These are phyloP conservation scores for Drosophila gunungcola DNA, from an alignment of 1,140 invertebrate species.

Conservation along the genomic window DNA sequence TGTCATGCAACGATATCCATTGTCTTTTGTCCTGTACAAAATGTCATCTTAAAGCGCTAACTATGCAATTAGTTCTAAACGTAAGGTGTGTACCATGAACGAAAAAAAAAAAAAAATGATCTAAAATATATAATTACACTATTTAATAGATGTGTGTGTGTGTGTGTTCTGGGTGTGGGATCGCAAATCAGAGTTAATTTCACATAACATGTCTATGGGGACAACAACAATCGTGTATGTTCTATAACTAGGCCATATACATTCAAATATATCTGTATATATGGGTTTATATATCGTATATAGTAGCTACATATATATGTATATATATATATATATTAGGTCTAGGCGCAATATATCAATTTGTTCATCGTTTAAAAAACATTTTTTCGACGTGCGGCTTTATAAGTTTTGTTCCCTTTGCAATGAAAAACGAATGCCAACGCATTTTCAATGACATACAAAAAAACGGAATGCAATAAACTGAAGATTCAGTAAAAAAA, in stretches of 20 bases:
- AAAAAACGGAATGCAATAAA: neutral
- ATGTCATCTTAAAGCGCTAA: constrained; percentile 26
- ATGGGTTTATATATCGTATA: constrained; percentile 19
- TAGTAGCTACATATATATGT: constrained; percentile 25
- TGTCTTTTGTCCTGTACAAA: constrained; percentile 59
- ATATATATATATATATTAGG: constrained; percentile 25
- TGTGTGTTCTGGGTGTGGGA: constrained; percentile 20
- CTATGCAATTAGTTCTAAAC: constrained; percentile 17
- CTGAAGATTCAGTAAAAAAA: neutral
- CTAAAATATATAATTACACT: constrained; percentile 62
- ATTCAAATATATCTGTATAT: constrained; percentile 22
- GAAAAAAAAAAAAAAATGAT: constrained; percentile 36
- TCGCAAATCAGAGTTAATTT: constrained; percentile 30
- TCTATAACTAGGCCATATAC: constrained; percentile 51
- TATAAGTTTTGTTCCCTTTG: constrained; percentile 71
- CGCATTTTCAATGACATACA: constrained; percentile 8
- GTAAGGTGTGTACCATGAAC: neutral
- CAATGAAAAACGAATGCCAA: constrained; percentile 62
- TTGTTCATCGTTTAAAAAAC: constrained; percentile 34
- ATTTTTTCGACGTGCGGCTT: constrained; percentile 43
- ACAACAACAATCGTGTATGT: constrained; percentile 45
- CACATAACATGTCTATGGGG: constrained; percentile 12
- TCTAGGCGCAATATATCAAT: constrained; percentile 45
- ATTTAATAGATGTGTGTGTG: constrained; percentile 30
- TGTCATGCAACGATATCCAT: constrained; percentile 8